These are phyloP conservation scores for Leucoma salicis DNA, from an alignment of 2,888 invertebrate genomes.

Conservation along the genomic window DNA sequence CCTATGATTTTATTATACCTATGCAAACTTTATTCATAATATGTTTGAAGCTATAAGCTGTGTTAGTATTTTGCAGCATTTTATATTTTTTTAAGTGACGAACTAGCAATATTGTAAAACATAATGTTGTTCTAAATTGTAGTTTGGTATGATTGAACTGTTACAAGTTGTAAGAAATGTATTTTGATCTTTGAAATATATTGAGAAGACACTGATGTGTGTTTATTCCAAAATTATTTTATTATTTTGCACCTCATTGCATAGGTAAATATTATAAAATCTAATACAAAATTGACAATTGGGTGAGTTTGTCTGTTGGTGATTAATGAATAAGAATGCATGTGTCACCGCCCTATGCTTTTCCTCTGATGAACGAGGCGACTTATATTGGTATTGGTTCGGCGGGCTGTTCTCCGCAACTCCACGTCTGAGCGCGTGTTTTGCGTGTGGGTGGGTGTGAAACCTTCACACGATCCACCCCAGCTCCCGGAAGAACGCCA, in stretches of 20 bases:
- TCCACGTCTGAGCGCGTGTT: too few species aligned
- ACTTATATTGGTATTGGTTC: too few species aligned
- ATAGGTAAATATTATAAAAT: background rate
- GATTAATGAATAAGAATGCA: too few species aligned
- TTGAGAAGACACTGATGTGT: conserved; percentile 55
- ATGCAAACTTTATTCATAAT: conserved; percentile 25
- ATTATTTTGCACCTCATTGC: background rate
- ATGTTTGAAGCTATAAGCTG: conserved; percentile 58
- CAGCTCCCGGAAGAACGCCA: too few species aligned
- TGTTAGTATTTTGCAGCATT: conserved; percentile 65
- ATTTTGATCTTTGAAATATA: conserved; percentile 81
- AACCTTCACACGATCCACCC: too few species aligned
- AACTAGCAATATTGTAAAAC: conserved; percentile 47
- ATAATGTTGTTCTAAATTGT: conserved; percentile 66
- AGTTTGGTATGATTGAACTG: conserved; percentile 77
- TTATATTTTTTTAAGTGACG: conserved; percentile 65
- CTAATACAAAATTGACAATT: too few species aligned
- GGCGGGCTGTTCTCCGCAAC: too few species aligned
- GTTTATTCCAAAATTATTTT: conserved; percentile 30
- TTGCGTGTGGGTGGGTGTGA: too few species aligned
- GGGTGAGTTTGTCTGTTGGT: too few species aligned
- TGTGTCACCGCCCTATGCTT: too few species aligned
- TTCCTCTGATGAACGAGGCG: too few species aligned
- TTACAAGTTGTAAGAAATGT: conserved; percentile 77
- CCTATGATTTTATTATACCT: conserved; percentile 44